Evolutionary conservation across 2,888 invertebrate genomes (phyloP).

Genomic region (Theretra japonica): DNA sequence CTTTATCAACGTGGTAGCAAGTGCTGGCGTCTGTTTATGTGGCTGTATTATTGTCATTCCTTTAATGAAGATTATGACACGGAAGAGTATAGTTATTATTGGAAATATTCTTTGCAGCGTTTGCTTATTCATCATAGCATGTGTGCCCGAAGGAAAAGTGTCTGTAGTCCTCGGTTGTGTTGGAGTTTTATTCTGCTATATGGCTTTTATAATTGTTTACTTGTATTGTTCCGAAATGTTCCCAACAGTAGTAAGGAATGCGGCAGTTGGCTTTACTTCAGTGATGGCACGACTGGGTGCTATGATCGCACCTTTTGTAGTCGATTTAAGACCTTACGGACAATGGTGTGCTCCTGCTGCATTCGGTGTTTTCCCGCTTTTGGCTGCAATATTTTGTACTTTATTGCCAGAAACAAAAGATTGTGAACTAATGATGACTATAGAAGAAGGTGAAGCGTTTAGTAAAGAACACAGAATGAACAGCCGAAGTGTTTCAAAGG

Average conservation of each 20-base stretch:
- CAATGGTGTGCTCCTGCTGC: constrained; percentile 88
- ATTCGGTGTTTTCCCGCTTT: constrained; percentile 88
- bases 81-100: constrained; percentile 85
- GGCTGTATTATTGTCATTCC: constrained; percentile 86
- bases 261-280: constrained; percentile 92
- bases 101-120: constrained; percentile 85
- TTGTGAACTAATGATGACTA: constrained; percentile 88
- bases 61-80: constrained; percentile 86
- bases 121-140: constrained; percentile 85
- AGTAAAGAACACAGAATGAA: constrained; percentile 39
- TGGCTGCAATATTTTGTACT: constrained; percentile 86
- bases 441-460: constrained; percentile 89
- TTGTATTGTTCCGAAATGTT: constrained; percentile 94
- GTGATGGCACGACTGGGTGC: constrained; percentile 94
- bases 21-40: constrained; percentile 85
- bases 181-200: constrained; percentile 91
- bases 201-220: constrained; percentile 92
- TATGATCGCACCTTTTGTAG: constrained; percentile 92
- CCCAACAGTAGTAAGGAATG: constrained; percentile 94
- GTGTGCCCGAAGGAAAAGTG: constrained; percentile 73
- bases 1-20: constrained; percentile 91
- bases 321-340: constrained; percentile 81
- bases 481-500: constrained; percentile 19
- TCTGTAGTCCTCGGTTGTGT: constrained; percentile 87
- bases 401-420: constrained; percentile 91